Evolutionary conservation across 1,140 invertebrate species (phyloP), one percentile per base, ranked within the genome.

Genomic region (Mycetomoellerius zeteki): DNA sequence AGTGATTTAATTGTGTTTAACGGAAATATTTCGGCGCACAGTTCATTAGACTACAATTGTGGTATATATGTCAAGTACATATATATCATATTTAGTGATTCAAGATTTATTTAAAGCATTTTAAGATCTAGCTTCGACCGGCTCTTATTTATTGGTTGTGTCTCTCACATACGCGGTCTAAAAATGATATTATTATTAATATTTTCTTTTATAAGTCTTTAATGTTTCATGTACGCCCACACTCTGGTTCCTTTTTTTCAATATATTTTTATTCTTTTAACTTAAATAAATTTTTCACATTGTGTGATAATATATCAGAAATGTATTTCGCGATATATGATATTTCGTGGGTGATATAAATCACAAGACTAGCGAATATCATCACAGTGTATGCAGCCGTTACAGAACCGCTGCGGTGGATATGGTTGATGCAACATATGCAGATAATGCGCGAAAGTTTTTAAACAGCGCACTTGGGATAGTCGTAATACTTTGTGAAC

Each of bases 401-500:
- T 75, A 43, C 72, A 19, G 33, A 75, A 58, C n/a, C 54, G 54
- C 30, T 24, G 65, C 21, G 65, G 37, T 50, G 65, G 65, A 16
- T 69, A 69, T 50, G 65, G 54, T 14, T n/a, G 33, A 58, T 60
- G 72, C 54, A 75, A 75, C 72, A 75, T 75, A 75, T 75, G 72
- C 54, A 75, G 72, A 75, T 75, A 75, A 75, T 37, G 54, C 30
- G 54, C 54, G n/a, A 58, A 75, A 75, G 72, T 75, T 75, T 73
- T 75, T 75, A 75, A 75, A 75, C 72, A 75, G 72, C 52, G 54
- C 54, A 58, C 72, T 75, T 75, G 72, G 54, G 72, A 33, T 33
- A 75, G 30, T 58, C 30, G 33, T 75, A 75, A 75, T 75, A 75
- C 52, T 75, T n/a, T 2, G 72, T 75, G 52, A 75, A 75, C 52